Conservation (phyloP, 2,797 vertebrate species). For the Tokudaia muenninki region DNA sequence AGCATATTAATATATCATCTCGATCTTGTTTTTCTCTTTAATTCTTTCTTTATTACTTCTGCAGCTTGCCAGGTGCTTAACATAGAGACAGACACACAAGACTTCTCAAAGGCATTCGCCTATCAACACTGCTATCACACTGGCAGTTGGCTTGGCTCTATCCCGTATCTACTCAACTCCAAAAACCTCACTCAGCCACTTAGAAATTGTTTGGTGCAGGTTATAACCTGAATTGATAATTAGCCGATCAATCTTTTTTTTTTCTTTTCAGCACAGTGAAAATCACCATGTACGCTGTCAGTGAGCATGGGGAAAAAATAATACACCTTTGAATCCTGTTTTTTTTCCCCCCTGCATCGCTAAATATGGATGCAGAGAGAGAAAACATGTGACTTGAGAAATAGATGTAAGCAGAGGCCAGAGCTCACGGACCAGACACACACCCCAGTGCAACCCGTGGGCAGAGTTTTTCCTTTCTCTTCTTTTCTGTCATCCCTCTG, state of each 20-base stretch:
- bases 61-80: not conserved
- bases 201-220: not conserved
- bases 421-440: not conserved
- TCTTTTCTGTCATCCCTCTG: not conserved
- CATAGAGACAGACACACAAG: not conserved
- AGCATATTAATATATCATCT: conserved; percentile 16
- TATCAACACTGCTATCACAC: not conserved
- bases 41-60: conserved; percentile 50
- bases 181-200: not conserved
- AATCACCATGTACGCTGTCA: not conserved
- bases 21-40: not conserved
- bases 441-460: fast-evolving
- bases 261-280: not conserved
- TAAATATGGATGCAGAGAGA: not conserved
- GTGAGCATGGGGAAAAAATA: fast-evolving
- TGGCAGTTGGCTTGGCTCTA: not conserved
- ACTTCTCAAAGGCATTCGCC: not conserved
- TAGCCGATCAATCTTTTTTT: not conserved
- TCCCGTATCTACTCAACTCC: not conserved
- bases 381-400: not conserved
- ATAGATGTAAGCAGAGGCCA: not conserved
- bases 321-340: not conserved
- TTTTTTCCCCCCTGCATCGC: not conserved
- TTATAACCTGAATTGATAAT: conserved; percentile 2
- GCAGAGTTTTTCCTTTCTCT: fast-evolving